Evolutionary conservation across 2,113 vertebrate species (phyloP), one percentile per base, ranked within the genome.

Genomic region (Pogona vitticeps): DNA sequence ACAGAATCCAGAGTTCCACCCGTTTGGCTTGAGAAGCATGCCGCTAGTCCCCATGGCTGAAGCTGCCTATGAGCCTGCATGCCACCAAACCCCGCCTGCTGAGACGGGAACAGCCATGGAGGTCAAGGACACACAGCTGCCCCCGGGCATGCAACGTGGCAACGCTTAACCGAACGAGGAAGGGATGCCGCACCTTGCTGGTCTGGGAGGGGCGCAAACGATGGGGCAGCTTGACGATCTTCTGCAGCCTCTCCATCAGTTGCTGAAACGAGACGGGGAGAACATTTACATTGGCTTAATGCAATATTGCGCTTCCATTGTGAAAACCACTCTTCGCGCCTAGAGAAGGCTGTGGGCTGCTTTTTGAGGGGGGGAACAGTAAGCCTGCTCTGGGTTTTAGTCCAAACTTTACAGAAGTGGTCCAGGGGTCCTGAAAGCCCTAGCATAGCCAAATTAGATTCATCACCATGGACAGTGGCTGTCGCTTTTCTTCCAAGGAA

Each of bases 171-270:
- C 33, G 8, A 3, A 0, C 0, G 10, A 46, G 56, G 14, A 0
- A 8, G 42, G 20, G 2, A 31, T 46, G 38, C 46, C 94, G 94
- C 90, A 98, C 98, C 97, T 98, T 98, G 97, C 98, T 98, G 93
- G 97, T 98, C 95, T 98, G 98, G 0, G 96, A 95, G 0, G 98
- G 98, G n/a, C 96, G 95, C 91, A 99, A 95, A 36, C 95, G 97
- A 46, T 98, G 98, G 0, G 98, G 98, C 82, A 97, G 95, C 65
- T 98, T 97, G 65, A 97, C 97, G 0, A 98, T 97, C 92, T 97
- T 95, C 95, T 97, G 97, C 93, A 99, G 95, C 56, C 98, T 93
- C 92, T 98, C 98, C 97, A 99, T 98, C 79, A 99, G 95, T 96
- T 98, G 98, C 98, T 98, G 96, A 52, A 93, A 94, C 78, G 56